phyloP scores from a whole-genome alignment of 2,888 invertebrate genomes.

The Nasonovia ribisnigri region DNA sequence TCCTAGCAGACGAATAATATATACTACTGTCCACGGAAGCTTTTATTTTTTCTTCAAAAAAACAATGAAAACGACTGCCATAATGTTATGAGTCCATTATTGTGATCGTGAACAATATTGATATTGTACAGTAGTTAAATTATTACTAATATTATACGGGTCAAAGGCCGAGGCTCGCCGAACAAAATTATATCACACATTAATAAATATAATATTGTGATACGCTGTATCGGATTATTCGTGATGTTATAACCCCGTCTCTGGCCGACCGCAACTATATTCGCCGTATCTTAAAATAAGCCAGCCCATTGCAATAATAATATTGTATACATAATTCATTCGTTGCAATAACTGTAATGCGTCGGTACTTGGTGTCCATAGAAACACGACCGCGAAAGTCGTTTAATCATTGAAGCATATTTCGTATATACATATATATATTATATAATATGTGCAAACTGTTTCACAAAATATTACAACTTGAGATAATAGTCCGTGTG shows the following conservation, averaged over 20 bases:
- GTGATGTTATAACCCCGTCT: background rate
- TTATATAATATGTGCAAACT: background rate
- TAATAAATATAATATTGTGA: background rate
- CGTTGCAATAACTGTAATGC: constrained; percentile 19
- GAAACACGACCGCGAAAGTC: constrained; percentile 6
- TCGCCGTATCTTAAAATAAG: background rate
- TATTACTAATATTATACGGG: background rate
- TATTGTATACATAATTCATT: constrained; percentile 20
- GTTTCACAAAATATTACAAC: background rate
- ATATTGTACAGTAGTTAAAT: background rate
- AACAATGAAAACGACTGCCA: background rate
- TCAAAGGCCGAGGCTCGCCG: background rate
- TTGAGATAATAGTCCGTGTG: background rate
- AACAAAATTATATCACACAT: background rate
- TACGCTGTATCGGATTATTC: background rate
- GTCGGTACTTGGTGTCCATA: background rate
- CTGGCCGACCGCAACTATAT: background rate
- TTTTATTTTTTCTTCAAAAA: background rate
- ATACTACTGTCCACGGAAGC: background rate
- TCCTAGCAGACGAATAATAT: background rate
- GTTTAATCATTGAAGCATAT: background rate
- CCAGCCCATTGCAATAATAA: background rate
- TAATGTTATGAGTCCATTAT: background rate
- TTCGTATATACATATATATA: too few species aligned
- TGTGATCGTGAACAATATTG: background rate